Percentiles rank a stretch among this genome's conserved stretches.
Conservation (phyloP, 2,113 vertebrate species). For the Atlantisia rogersi region DNA sequence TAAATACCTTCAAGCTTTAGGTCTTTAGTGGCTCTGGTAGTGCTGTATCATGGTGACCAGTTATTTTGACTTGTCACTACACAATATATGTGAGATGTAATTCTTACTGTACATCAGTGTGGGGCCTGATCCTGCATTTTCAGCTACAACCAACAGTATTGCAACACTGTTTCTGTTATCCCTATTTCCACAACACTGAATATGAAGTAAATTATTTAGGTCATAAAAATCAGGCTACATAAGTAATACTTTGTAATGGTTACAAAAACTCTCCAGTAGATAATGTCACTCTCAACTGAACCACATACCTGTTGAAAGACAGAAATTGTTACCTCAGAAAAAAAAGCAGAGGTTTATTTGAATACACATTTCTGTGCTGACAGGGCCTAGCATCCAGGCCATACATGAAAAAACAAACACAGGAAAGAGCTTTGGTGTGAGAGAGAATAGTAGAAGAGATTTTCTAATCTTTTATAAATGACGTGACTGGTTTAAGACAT, state of each 20-base stretch:
- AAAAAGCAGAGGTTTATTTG: not conserved
- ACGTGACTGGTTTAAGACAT: not conserved
- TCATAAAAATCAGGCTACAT: not conserved
- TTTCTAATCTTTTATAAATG: not conserved
- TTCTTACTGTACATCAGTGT: not conserved
- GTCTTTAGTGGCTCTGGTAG: not conserved
- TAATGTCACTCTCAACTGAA: not conserved
- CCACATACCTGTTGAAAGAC: not conserved
- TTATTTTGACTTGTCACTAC: not conserved
- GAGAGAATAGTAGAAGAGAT: not conserved
- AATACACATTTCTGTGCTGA: not conserved
- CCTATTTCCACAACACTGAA: not conserved
- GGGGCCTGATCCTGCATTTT: not conserved
- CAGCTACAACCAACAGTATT: not conserved
- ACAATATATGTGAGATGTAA: not conserved
- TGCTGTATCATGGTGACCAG: not conserved
- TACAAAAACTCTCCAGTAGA: not conserved
- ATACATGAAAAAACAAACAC: not conserved
- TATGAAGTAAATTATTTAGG: not conserved
- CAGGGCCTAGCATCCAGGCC: not conserved
- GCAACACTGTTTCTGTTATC: not conserved
- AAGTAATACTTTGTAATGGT: not conserved
- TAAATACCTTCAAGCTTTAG: not conserved
- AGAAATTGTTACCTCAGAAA: not conserved
- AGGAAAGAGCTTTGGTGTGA: not conserved